Base-by-base conservation (phyloP, 2,888 invertebrate genomes). In the Rhopalosiphum nymphaeae region DNA sequence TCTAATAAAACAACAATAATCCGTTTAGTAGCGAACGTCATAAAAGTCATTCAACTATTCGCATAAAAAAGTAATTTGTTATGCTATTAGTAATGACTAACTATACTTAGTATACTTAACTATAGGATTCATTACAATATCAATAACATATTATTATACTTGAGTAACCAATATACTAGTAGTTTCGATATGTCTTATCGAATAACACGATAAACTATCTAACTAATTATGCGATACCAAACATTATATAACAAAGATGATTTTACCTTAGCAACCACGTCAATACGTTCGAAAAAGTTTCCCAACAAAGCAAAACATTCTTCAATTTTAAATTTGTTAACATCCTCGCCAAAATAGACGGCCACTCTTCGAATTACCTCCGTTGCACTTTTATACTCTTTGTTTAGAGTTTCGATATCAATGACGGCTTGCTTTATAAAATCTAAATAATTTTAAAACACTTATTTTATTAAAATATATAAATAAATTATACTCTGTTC, bases 341-440 rank as follows among this genome's bases (percentile, higher is more conserved):
- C 96, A 94, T 96, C 96, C 95, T 96, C 96, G 95, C 96, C 96
- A 95, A 96, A 96, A 95, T 96, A 96, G 13, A 95, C 95, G 0
- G 96, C 96, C 46, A 96, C 95, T 93, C 95, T 95, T 26, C 95
- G 95, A 29, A 95, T 95, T 26, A 96, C 95, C 2, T 95, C 95
- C 86, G 95, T 95, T 42, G 96, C 95, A 87, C 95, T 95, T n/a
- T 95, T 94, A 91, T 96, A 94, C 26, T 95, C 95, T 9, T 95
- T 95, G 90, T 96, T 95, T 88, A 95, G 95, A 13, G 95, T 95
- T 36, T 95, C 95, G 21, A 96, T 95, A 92, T 96, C 95, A 36
- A 95, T 94, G 49, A 95, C 95, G 2, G 96, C 95, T 91, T 95
- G 94, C 95, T 95, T 94, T 42, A 95, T 92, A 85, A 95, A 95